Conservation (phyloP, 1,140 invertebrate genomes). For the Holcopasites calliopsidis region DNA sequence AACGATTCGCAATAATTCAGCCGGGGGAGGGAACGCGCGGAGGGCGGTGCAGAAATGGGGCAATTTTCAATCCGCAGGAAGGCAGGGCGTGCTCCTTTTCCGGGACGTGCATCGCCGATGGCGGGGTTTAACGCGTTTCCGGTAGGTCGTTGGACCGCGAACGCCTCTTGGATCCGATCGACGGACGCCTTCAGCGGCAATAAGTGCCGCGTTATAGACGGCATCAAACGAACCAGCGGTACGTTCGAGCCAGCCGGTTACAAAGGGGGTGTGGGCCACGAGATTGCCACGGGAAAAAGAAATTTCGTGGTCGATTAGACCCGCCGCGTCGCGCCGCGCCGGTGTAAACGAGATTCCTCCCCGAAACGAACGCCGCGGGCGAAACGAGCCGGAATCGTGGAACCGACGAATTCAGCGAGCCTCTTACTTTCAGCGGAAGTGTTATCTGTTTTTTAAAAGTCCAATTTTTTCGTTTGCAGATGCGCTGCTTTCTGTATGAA, state of each 20-base stretch:
- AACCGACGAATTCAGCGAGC: not conserved
- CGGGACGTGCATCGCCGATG: constrained; percentile 9
- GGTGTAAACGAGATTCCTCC: constrained; percentile 65
- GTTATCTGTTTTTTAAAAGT: too few species aligned
- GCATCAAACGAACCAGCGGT: constrained; percentile 33
- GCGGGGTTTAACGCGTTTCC: constrained; percentile 33
- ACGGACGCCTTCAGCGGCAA: constrained; percentile 57
- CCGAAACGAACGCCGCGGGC: constrained; percentile 34
- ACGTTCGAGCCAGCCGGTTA: constrained; percentile 12
- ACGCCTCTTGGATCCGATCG: constrained; percentile 55
- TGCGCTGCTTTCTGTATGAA: too few species aligned
- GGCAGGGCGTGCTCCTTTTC: not conserved
- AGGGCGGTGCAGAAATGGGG: not conserved
- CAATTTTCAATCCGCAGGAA: constrained; percentile 25
- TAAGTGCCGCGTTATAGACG: constrained; percentile 36
- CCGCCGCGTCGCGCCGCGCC: too few species aligned
- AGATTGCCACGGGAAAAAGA: constrained; percentile 64
- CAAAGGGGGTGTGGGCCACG: constrained; percentile 1
- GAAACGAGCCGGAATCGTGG: constrained; percentile 25
- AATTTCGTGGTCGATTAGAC: constrained; percentile 69
- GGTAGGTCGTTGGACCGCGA: constrained; percentile 15
- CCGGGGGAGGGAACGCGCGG: not conserved
- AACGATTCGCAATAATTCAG: not conserved
- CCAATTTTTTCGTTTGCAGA: too few species aligned
- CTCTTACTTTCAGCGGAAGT: not conserved